A percentile compares a stretch with the other conserved stretches of the same genome.
These are phyloP conservation scores for Meganola albula DNA, from an alignment of 2,888 invertebrate genomes.

Conservation along the genomic window DNA sequence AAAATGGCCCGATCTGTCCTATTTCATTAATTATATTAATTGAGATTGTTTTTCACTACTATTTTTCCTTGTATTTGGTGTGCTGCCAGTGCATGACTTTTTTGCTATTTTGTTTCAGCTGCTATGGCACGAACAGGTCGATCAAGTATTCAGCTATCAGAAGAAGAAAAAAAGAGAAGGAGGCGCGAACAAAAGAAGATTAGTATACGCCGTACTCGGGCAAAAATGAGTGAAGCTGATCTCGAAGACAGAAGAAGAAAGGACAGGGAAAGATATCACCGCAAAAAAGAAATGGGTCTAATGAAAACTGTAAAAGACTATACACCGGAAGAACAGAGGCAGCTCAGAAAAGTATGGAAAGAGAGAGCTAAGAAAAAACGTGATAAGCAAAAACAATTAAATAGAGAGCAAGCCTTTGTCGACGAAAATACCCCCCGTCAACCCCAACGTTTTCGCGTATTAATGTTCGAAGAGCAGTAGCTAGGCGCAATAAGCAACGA, in stretches of 20 bases:
- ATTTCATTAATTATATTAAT: not conserved
- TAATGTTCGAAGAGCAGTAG: conserved; percentile 6
- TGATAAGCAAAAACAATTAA: conserved; percentile 8
- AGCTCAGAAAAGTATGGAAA: conserved; percentile 16
- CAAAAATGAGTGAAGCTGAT: conserved; percentile 11
- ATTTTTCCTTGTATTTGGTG: not conserved
- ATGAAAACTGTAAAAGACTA: conserved; percentile 19
- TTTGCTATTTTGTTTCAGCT: conserved; percentile 5
- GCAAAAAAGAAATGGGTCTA: conserved; percentile 10
- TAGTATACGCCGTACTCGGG: conserved; percentile 11
- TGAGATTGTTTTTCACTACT: not conserved
- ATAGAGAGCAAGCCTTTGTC: conserved; percentile 3
- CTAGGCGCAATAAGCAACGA: conserved; percentile 7
- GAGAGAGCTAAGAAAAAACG: conserved; percentile 12
- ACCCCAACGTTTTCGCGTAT: conserved; percentile 9
- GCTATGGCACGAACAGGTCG: conserved; percentile 6
- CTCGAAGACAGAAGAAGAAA: conserved; percentile 15
- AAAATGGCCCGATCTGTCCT: no score
- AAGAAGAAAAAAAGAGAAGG: conserved; percentile 8
- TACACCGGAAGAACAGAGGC: conserved; percentile 15
- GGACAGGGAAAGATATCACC: conserved; percentile 12
- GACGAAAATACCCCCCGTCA: conserved; percentile 8
- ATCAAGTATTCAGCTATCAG: conserved; percentile 1
- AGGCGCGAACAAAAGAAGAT: conserved; percentile 14
- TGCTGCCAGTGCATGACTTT: not conserved